Percentiles rank a stretch among this genome's conserved stretches.
Conservation (phyloP, 2,797 vertebrate species). For the Halcyon smyrnensis region DNA sequence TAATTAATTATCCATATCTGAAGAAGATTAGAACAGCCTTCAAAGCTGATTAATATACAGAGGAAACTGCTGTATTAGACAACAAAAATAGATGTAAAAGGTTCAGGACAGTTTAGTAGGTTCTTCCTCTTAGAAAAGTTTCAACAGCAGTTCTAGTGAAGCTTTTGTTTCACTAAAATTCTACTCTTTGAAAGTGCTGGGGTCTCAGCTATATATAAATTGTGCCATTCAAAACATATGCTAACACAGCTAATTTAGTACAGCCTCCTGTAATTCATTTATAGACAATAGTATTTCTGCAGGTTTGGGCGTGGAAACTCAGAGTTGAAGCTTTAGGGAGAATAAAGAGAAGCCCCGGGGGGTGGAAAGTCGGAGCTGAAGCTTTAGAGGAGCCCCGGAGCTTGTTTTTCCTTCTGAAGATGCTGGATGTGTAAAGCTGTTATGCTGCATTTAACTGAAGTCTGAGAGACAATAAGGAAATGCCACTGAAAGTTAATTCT, state of each 20-base stretch:
- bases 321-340: neutral
- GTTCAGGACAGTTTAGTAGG: neutral
- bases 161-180: neutral
- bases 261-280: neutral
- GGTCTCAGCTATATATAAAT: neutral
- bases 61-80: neutral
- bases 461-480: neutral
- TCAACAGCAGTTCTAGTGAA: neutral
- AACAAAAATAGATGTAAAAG: neutral
- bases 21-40: neutral
- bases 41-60: neutral
- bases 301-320: neutral
- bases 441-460: neutral
- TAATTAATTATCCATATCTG: neutral
- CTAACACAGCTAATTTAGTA: neutral
- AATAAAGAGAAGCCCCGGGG: neutral
- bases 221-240: neutral
- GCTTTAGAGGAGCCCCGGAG: neutral
- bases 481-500: neutral
- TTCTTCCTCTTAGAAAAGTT: neutral
- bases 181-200: neutral
- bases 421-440: neutral
- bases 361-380: neutral
- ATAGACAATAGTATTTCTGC: neutral
- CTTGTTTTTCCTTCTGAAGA: neutral